These are phyloP conservation scores for Macropodus opercularis DNA, from an alignment of 2,797 vertebrate species.

Conservation along the genomic window DNA sequence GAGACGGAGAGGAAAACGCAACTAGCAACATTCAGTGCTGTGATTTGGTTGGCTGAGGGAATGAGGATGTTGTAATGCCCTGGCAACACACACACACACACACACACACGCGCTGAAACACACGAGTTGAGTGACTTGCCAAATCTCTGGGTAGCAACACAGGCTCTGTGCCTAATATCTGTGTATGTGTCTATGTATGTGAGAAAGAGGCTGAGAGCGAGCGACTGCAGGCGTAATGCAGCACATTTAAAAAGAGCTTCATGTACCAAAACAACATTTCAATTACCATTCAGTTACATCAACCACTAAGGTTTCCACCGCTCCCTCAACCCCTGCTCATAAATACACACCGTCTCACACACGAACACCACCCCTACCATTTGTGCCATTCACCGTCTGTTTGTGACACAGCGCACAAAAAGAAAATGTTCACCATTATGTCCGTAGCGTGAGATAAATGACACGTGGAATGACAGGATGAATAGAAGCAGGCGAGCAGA, in stretches of 20 bases:
- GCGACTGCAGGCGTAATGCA: constrained; percentile 40
- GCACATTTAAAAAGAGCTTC: constrained; percentile 46
- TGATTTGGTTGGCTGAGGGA: constrained; percentile 54
- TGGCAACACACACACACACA: constrained; percentile 53
- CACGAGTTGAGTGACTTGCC: constrained; percentile 54
- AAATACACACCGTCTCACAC: background rate
- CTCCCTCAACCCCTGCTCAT: constrained; percentile 4
- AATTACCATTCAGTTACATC: constrained; percentile 55
- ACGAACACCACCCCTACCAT: background rate
- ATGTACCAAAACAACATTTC: constrained; percentile 53
- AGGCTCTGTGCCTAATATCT: constrained; percentile 41
- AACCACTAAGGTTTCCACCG: constrained; percentile 35
- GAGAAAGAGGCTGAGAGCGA: background rate
- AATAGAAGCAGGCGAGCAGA: constrained; percentile 24
- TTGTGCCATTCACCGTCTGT: constrained; percentile 30
- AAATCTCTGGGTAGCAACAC: constrained; percentile 60
- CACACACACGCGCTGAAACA: constrained; percentile 36
- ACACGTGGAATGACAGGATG: constrained; percentile 36
- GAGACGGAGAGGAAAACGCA: too few relatives aligned
- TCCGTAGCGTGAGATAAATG: constrained; percentile 30
- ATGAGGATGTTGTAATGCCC: constrained; percentile 71
- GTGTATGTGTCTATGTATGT: constrained; percentile 18
- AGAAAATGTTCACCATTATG: constrained; percentile 31
- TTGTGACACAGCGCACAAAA: constrained; percentile 37
- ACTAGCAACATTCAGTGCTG: constrained; percentile 29